A percentile compares a stretch with the other conserved stretches of the same genome.
Conservation (phyloP, 2,797 vertebrate species). For the Danio kyathit region DNA sequence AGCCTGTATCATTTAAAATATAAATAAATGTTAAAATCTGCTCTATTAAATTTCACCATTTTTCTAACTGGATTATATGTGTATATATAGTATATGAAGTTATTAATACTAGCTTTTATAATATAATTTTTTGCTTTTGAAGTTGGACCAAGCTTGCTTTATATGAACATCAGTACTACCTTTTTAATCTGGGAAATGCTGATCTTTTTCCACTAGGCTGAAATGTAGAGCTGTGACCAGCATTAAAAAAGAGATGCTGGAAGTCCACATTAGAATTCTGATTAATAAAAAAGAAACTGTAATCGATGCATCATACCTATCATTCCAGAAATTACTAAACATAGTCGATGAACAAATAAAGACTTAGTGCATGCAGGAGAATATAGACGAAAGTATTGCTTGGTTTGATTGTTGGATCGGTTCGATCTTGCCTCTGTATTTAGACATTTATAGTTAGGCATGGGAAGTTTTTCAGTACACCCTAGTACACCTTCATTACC, state of each 20-base stretch:
- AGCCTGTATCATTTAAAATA: no score
- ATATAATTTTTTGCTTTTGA: background rate
- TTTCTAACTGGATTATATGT: no score
- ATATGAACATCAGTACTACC: background rate
- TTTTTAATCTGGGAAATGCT: constrained; percentile 7
- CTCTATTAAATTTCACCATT: no score
- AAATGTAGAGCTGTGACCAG: background rate
- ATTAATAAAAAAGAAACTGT: background rate
- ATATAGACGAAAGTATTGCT: background rate
- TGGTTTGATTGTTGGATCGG: constrained; percentile 16
- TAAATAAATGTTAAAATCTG: no score
- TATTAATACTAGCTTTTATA: no score
- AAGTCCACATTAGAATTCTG: background rate
- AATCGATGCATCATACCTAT: constrained; percentile 6
- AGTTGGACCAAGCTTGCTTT: background rate
- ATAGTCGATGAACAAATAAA: background rate
- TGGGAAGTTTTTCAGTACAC: constrained; percentile 46
- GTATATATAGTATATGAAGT: no score
- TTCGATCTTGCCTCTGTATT: background rate
- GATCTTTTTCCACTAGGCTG: background rate
- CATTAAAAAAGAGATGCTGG: no score
- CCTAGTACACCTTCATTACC: background rate
- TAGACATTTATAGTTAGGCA: constrained; percentile 3
- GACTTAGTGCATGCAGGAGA: background rate
- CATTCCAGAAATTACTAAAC: background rate